These are phyloP conservation scores for Myrmecophaga tridactyla DNA, from an alignment of 2,113 vertebrate genomes.

Conservation along the genomic window DNA sequence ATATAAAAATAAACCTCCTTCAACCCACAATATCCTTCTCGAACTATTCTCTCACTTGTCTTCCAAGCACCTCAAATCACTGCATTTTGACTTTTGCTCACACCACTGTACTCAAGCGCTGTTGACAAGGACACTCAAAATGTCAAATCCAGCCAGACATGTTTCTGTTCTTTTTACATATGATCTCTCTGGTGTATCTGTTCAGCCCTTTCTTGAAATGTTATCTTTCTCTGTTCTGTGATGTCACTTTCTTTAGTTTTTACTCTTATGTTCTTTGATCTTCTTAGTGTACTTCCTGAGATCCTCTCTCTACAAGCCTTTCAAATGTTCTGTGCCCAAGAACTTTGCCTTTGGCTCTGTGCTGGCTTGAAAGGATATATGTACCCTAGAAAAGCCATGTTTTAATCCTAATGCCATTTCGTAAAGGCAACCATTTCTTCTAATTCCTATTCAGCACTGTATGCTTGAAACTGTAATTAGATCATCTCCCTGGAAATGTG, in stretches of 20 bases:
- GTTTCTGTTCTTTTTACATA: background rate
- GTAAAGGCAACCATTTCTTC: no score
- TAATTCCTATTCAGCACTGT: no score
- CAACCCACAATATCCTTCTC: background rate
- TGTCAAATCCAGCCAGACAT: background rate
- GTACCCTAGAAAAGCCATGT: no score
- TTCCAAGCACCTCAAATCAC: background rate
- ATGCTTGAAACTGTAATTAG: no score
- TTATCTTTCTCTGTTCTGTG: background rate
- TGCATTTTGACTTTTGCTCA: background rate
- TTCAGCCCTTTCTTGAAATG: background rate
- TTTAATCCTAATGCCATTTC: no score
- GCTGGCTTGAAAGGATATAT: no score
- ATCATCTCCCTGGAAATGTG: no score
- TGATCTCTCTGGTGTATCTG: background rate
- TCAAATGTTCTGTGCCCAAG: background rate
- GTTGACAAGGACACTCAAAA: background rate
- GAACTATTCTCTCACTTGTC: background rate
- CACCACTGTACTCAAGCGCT: background rate
- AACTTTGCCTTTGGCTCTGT: background rate
- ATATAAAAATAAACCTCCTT: background rate
- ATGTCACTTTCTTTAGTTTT: background rate
- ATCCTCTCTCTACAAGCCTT: background rate
- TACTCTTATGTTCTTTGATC: background rate
- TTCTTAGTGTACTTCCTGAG: background rate